Base-by-base conservation (phyloP, 2,888 invertebrate species). In the Nomada lathburiana region DNA sequence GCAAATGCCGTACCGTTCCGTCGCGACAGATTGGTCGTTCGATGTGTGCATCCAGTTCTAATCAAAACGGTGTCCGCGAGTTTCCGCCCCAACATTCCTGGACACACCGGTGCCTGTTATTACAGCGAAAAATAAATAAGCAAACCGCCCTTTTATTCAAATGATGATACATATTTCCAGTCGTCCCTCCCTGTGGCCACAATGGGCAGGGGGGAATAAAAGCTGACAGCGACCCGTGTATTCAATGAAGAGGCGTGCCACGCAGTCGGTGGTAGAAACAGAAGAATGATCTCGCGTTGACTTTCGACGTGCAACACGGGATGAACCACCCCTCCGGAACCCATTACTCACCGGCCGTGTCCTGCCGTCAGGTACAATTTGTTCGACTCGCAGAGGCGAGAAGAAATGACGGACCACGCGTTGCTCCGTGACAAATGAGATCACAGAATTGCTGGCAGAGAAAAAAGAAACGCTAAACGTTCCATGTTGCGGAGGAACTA, bases 341-440 rank as follows among this genome's bases (percentile, higher is more conserved):
- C 83, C 85, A 87, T 87, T 87, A 87, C 87, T 87, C 87, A 87
- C 81, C 76, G 72, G 55, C 79, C 72, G 79, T 83, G 87, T 87
- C 83, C 83, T 63, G 76, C 87, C 83, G 87, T 85, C 87, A 82
- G 79, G 73, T 87, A 87, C 87, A 85, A 87, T 87, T 87, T 87
- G 87, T 87, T 87, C 87, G 74, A 83, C 81, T 80, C 85, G 85
- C 76, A 47, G 79, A 69, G 76, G 77, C 82, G 81, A 82, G 81
- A 80, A 83, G 79, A 85, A 65, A 86, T 85, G 81, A 81, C 83
- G 71, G 79, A 69, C 81, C 87, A 79, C 79, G 59, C 77, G 82
- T 80, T 79, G 50, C 50, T 52, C 53, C 42, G 85, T 85, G 85
- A 86, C 87, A 74, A 85, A 86, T 86, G 87, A 87, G 82, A 60